These are phyloP conservation scores for Akabosia matsudoensis DNA, from an alignment of 1,140 invertebrate species.

Conservation along the genomic window DNA sequence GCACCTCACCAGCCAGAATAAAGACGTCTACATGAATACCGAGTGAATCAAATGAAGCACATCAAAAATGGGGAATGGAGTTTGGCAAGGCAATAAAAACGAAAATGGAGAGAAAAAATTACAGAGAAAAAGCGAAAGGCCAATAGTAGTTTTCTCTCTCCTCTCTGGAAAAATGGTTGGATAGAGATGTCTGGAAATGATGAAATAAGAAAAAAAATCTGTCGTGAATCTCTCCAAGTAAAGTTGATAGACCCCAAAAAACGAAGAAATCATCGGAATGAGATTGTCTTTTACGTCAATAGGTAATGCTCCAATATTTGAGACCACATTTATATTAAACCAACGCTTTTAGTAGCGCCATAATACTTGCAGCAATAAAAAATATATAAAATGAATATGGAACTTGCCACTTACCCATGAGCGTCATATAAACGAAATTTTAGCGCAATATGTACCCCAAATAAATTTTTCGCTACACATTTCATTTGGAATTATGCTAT, in stretches of 20 bases:
- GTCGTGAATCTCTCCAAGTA: slow-evolving; percentile 7
- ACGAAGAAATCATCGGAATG: background rate
- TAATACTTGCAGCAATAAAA: too few relatives aligned
- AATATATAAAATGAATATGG: too few relatives aligned
- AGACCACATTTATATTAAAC: too few relatives aligned
- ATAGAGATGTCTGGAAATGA: slow-evolving; percentile 20
- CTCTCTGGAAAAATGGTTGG: background rate
- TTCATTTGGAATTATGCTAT: too few relatives aligned
- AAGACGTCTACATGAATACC: background rate
- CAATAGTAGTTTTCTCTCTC: slow-evolving; percentile 11
- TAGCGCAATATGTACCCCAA: too few relatives aligned
- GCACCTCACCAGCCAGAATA: background rate
- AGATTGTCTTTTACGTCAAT: too few relatives aligned
- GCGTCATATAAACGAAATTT: too few relatives aligned
- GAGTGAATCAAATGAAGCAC: slow-evolving; percentile 24
- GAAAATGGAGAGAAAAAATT: slow-evolving; percentile 20
- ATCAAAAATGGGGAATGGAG: slow-evolving; percentile 14
- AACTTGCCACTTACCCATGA: too few relatives aligned
- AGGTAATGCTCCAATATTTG: too few relatives aligned
- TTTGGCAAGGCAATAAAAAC: slow-evolving; percentile 22
- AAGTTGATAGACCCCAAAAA: slow-evolving; percentile 3
- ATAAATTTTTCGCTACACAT: too few relatives aligned
- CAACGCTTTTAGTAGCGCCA: too few relatives aligned
- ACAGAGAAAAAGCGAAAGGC: slow-evolving; percentile 13
- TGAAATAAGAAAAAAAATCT: slow-evolving; percentile 19